phyloP scores from a whole-genome alignment of 2,797 vertebrate species.

The Geotrypetes seraphini region DNA sequence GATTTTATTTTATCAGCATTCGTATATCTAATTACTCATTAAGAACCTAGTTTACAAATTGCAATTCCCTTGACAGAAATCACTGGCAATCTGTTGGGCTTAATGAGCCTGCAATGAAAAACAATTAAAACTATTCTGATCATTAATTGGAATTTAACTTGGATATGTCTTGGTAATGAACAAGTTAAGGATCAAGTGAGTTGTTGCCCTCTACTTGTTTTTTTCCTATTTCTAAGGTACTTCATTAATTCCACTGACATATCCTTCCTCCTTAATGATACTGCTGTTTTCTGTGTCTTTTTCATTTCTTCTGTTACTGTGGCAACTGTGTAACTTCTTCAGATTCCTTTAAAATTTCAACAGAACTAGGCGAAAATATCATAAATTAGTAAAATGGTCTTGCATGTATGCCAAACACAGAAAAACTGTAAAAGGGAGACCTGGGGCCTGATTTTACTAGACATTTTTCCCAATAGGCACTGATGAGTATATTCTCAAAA shows the following conservation, averaged over 20 bases:
- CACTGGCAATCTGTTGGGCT: slow-evolving; percentile 5
- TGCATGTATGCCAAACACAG: no score
- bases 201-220: background rate
- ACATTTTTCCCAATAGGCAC: no score
- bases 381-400: no score
- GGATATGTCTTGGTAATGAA: slow-evolving; percentile 9
- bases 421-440: no score
- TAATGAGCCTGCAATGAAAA: slow-evolving; percentile 15
- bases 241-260: slow-evolving; percentile 16
- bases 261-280: background rate
- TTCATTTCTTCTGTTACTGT: background rate
- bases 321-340: no score
- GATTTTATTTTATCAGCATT: background rate
- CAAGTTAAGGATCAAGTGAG: slow-evolving; percentile 5
- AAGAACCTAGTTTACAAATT: slow-evolving; percentile 15
- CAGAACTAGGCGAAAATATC: no score
- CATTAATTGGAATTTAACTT: slow-evolving; percentile 11
- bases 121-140: slow-evolving; percentile 14
- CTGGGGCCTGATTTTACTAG: no score
- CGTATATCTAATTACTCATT: slow-evolving; percentile 4
- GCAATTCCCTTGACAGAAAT: slow-evolving; percentile 4
- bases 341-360: no score
- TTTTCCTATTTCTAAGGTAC: slow-evolving; percentile 3
- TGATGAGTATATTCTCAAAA: no score
- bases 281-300: slow-evolving; percentile 6